phyloP scores from a whole-genome alignment of 1,140 invertebrate genomes.

The Coptotermes formosanus region DNA sequence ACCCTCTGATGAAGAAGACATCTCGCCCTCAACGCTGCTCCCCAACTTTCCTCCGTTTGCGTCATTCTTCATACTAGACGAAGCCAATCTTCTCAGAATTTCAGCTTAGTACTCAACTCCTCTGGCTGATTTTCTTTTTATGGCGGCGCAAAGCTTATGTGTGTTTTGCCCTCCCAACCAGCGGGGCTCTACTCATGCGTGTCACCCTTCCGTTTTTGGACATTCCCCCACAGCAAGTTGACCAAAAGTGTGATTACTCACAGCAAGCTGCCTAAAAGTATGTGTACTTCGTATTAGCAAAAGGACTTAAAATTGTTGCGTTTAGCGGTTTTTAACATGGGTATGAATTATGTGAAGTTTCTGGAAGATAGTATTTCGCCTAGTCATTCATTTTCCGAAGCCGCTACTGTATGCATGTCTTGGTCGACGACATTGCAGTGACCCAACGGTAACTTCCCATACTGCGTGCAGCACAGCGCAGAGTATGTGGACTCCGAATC shows the following conservation, averaged over 20 bases:
- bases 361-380: too few relatives aligned
- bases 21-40: neutral
- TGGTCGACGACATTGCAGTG: too few relatives aligned
- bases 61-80: neutral
- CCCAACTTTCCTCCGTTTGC: neutral
- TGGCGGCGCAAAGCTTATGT: neutral
- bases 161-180: neutral
- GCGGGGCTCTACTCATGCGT: neutral
- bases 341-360: too few relatives aligned
- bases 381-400: too few relatives aligned
- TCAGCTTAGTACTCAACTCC: neutral
- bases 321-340: too few relatives aligned
- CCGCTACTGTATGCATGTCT: too few relatives aligned
- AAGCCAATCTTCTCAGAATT: neutral
- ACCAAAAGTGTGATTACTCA: neutral
- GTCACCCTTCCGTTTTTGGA: neutral
- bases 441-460: too few relatives aligned
- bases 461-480: too few relatives aligned
- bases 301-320: too few relatives aligned
- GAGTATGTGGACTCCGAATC: too few relatives aligned
- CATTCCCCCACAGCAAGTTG: neutral
- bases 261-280: too few relatives aligned
- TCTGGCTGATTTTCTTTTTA: neutral
- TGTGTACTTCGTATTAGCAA: too few relatives aligned
- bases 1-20: neutral